Conservation (phyloP, 2,113 vertebrate genomes). For the Mesitornis unicolor region DNA sequence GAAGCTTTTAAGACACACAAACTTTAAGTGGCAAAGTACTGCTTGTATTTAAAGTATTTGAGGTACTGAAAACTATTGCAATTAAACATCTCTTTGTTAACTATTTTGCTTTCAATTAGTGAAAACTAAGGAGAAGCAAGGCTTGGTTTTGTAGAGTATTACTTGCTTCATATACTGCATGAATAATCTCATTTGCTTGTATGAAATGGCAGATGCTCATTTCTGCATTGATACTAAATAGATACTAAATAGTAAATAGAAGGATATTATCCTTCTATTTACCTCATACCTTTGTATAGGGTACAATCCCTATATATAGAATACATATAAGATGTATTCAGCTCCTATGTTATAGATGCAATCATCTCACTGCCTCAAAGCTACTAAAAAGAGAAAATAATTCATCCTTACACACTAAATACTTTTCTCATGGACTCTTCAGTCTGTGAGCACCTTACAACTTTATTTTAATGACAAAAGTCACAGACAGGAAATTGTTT, state of each 20-base stretch:
- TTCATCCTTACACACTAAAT: not conserved
- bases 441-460: not conserved
- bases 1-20: not conserved
- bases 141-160: not conserved
- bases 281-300: fast-evolving
- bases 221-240: not conserved
- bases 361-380: not conserved
- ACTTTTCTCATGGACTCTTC: not conserved
- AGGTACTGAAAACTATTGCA: not conserved
- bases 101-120: not conserved
- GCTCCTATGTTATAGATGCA: fast-evolving
- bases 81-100: not conserved
- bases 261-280: not conserved
- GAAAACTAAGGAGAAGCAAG: not conserved
- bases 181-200: not conserved
- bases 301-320: fast-evolving
- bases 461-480: not conserved
- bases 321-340: not conserved
- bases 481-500: not conserved
- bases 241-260: too few species aligned
- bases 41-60: not conserved
- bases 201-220: not conserved
- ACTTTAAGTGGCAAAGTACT: not conserved
- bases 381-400: not conserved
- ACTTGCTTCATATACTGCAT: not conserved